Evolutionary conservation across 2,113 vertebrate genomes (phyloP).

Genomic region (Promerops cafer): DNA sequence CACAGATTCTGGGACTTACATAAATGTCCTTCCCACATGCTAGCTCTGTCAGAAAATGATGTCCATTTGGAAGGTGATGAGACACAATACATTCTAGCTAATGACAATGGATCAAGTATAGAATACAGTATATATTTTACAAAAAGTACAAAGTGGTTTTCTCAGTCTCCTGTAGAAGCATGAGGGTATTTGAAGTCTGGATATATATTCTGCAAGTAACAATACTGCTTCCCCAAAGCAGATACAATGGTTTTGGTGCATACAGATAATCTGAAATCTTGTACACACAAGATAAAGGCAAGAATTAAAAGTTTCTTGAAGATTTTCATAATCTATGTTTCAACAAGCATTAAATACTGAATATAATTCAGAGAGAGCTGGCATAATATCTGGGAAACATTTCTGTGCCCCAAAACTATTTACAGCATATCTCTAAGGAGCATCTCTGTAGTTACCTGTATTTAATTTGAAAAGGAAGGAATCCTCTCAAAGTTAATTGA

Average conservation of each 20-base stretch:
- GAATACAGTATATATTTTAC: neutral
- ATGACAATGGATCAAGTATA: neutral
- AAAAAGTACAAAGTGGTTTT: neutral
- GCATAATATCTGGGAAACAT: neutral
- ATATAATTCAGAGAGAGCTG: neutral
- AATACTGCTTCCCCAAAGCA: neutral
- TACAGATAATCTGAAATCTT: neutral
- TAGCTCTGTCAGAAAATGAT: neutral
- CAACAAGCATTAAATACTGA: neutral
- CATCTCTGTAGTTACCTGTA: neutral
- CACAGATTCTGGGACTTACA: neutral
- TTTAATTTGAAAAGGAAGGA: neutral
- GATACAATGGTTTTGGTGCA: neutral
- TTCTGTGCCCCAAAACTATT: neutral
- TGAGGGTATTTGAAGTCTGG: neutral
- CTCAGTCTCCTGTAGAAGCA: neutral
- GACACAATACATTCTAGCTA: neutral
- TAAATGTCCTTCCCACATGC: neutral
- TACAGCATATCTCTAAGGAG: neutral
- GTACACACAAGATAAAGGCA: neutral
- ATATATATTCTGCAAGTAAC: neutral
- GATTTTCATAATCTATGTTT: neutral
- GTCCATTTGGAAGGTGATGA: neutral
- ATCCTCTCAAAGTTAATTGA: neutral
- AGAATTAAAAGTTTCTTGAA: neutral